Evolutionary conservation across 2,797 vertebrate genomes (phyloP).

Genomic region (Petrocephalus sullivani): DNA sequence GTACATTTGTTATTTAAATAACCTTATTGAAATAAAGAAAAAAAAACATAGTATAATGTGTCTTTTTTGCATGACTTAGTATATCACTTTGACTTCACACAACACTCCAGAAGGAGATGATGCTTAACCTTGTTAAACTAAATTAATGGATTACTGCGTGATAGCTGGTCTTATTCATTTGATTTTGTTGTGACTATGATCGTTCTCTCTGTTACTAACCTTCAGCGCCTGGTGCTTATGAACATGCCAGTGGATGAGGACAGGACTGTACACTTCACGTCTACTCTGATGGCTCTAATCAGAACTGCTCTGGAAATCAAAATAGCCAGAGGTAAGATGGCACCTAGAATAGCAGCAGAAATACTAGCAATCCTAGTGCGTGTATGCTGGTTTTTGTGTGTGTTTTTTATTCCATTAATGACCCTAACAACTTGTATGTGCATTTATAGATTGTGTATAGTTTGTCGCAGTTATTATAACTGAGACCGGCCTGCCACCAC

Average conservation of each 20-base stretch:
- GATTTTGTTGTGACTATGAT: conserved; percentile 9
- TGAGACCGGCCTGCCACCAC: neutral
- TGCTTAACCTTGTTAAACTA: neutral
- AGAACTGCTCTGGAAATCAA: conserved; percentile 95
- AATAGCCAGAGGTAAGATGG: conserved; percentile 62
- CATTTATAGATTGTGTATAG: neutral
- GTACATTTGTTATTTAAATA: neutral
- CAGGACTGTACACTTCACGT: conserved; percentile 95
- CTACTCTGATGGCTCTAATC: conserved; percentile 95
- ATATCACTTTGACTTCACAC: neutral
- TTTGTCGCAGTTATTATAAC: neutral
- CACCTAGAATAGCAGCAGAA: neutral
- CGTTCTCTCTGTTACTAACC: neutral
- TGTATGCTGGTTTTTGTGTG: neutral
- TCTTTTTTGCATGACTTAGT: neutral
- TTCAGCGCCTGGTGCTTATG: conserved; percentile 95
- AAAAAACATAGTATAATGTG: neutral
- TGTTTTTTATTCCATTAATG: neutral
- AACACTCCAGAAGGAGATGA: neutral
- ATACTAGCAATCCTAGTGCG: neutral
- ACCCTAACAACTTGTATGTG: neutral
- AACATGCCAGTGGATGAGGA: conserved; percentile 98
- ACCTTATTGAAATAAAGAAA: neutral
- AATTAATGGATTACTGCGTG: neutral
- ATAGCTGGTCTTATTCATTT: neutral